Evolutionary conservation across 2,113 vertebrate species (phyloP).

Genomic region (Syrmaticus mikado): DNA sequence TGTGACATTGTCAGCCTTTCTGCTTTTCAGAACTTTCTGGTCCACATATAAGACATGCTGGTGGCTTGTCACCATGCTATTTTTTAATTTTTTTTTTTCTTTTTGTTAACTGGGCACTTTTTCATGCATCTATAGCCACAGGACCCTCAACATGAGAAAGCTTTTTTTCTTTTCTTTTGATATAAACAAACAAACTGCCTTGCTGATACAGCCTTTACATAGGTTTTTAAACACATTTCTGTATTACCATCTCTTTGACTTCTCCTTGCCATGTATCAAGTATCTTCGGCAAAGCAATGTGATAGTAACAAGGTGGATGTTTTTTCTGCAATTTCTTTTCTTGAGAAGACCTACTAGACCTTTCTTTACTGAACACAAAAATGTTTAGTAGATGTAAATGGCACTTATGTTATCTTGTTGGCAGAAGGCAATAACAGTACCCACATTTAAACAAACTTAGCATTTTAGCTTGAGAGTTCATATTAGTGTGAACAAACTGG

Average conservation of each 20-base stretch:
- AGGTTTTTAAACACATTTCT: neutral
- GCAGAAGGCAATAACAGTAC: neutral
- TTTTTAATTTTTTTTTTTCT: neutral
- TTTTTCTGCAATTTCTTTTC: neutral
- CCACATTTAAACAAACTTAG: neutral
- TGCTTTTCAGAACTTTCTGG: neutral
- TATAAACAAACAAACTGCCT: neutral
- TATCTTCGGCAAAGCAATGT: neutral
- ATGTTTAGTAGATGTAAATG: neutral
- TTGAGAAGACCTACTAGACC: neutral
- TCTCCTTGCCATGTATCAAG: neutral
- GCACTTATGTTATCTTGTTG: neutral
- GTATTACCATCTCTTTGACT: neutral
- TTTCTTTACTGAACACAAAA: neutral
- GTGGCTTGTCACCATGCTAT: neutral
- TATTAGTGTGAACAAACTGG: neutral
- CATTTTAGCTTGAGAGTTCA: neutral
- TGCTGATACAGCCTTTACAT: neutral
- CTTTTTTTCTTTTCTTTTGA: neutral
- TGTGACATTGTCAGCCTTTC: neutral
- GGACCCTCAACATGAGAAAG: neutral
- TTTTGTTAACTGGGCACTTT: neutral
- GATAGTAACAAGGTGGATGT: neutral
- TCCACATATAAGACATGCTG: neutral
- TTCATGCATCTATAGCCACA: neutral